A percentile compares a stretch with the other conserved stretches of the same genome.
Evolutionary conservation across 2,797 vertebrate species (phyloP).

Genomic region (Tragopan temminckii): DNA sequence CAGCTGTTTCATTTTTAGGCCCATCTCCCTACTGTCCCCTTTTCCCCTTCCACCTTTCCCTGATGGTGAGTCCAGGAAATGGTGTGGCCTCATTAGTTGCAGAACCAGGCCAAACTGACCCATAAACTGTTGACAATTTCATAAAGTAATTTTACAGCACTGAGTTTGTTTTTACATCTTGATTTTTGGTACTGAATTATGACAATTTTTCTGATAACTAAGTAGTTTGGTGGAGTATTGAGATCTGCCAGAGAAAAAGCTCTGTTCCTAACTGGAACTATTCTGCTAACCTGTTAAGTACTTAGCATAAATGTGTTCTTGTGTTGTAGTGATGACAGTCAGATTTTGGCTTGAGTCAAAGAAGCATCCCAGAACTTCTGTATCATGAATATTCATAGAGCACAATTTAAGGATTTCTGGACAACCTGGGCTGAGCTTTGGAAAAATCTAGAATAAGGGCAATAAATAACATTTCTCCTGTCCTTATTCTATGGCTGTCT

Average conservation of each 20-base stretch:
- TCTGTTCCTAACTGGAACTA: not conserved
- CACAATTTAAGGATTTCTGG: not conserved
- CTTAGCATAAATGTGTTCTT: not conserved
- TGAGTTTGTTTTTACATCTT: not conserved
- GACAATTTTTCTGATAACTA: not conserved
- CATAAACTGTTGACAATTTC: not conserved
- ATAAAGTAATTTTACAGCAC: not conserved
- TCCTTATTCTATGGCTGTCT: not conserved
- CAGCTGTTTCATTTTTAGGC: too few relatives aligned
- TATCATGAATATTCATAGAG: not conserved
- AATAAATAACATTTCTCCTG: rapidly evolving
- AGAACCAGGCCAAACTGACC: too few relatives aligned
- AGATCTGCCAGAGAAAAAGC: not conserved
- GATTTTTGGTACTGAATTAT: not conserved
- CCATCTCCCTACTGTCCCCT: too few relatives aligned
- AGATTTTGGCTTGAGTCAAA: not conserved
- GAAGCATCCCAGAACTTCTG: not conserved
- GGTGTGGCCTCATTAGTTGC: too few relatives aligned
- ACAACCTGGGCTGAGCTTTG: not conserved
- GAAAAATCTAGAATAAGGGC: not conserved
- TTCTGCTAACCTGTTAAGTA: not conserved
- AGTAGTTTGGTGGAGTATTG: not conserved
- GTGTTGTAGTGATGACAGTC: not conserved
- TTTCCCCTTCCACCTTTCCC: too few relatives aligned
- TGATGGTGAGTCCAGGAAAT: too few relatives aligned